Evolutionary conservation across 23 tunicate genomes (phyloP).

Genomic region (Diplosoma virens): DNA sequence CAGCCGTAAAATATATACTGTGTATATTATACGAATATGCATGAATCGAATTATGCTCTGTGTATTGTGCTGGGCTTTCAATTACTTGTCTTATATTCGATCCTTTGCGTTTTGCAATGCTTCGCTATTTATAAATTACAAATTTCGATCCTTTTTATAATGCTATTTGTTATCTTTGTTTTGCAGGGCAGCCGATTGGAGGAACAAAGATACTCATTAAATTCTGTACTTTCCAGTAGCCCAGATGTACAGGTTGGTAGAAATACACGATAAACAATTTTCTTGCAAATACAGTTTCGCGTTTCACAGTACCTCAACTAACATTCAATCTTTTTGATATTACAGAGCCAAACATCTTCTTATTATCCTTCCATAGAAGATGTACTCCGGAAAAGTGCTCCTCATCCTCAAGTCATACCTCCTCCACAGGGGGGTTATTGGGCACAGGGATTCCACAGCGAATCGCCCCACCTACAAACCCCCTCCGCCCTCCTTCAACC

Average conservation of each 20-base stretch:
- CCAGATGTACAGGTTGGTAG: slow-evolving; percentile 26
- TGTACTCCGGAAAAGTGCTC: slow-evolving; percentile 72
- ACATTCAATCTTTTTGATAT: background rate
- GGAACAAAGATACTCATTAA: slow-evolving; percentile 76
- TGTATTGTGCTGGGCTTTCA: no score
- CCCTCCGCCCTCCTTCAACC: slow-evolving; percentile 16
- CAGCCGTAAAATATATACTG: no score
- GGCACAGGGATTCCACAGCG: slow-evolving; percentile 92
- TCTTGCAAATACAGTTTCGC: no score
- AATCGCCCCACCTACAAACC: slow-evolving; percentile 53
- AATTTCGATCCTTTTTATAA: no score
- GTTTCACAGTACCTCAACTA: no score
- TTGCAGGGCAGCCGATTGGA: slow-evolving; percentile 83
- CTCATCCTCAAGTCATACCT: slow-evolving; percentile 94
- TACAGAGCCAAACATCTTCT: slow-evolving; percentile 11
- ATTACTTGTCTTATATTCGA: no score
- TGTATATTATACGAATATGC: no score
- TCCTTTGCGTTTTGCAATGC: no score
- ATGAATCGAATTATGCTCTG: no score
- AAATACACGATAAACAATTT: no score
- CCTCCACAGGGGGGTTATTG: slow-evolving; percentile 95
- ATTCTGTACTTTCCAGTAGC: background rate
- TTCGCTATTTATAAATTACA: no score
- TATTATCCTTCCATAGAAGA: slow-evolving; percentile 88
- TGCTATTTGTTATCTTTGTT: background rate